Base-by-base conservation (phyloP, 1,140 invertebrate species). In the Lordiphosa collinella region DNA sequence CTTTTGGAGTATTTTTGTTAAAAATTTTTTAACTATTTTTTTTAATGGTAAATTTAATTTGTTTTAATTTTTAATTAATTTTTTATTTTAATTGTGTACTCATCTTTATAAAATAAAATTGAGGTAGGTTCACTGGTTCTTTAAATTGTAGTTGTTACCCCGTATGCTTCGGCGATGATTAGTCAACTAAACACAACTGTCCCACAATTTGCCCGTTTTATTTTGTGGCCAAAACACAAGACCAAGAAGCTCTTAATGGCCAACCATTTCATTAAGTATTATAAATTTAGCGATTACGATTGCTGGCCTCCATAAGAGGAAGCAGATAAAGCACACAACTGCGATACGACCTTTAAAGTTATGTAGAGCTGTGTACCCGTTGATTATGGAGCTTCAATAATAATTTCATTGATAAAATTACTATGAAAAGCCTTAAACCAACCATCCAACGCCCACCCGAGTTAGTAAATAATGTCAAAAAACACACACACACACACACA, bases 381-480 rank as follows among this genome's bases (percentile, higher is more conserved):
- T 10, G 3, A 38, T 69, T 63, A 64, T 68, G 49, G 32, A 65
- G 48, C 14, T 55, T 32, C 59, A 46, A 50, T 49, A 60, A 46
- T 41, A 65, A 62, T 80, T 50, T 80, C 75, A 80, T 80, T 80
- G 75, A 80, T 80, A 80, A 69, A 56, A 80, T 74, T 80, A 80
- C 75, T 75, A 82, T 51, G 75, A 70, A 75, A 51, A 68, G 22
- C 59, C 32, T 46, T 11, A 36, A 49, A 7, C 52, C 18, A 36
- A 38, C 25, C 25, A 29, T 7, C 41, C 37, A 44, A 41, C 49
- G n/a, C 46, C 50, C 48, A 37, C 41, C 13, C 32, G 32, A 55
- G 59, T 38, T 48, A 60, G 38, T 43, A 48, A 14, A 25, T 46
- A 53, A 11, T 16, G 44, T 31, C 54, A 63, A 29, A 63, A 25